phyloP scores from a whole-genome alignment of 1,140 invertebrate species.

The Brachionus koreanus region DNA sequence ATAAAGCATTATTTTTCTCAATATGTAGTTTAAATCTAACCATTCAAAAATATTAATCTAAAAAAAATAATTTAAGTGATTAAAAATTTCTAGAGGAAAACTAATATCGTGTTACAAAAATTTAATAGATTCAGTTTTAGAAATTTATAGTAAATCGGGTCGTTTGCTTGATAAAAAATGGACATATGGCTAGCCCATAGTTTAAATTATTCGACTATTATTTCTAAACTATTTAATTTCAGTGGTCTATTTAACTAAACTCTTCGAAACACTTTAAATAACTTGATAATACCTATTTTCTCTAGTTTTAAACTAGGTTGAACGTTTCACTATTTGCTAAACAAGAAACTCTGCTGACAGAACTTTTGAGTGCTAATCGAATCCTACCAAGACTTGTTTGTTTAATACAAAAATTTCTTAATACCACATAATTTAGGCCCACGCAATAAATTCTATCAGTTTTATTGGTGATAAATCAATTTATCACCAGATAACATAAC shows the following conservation, averaged over 20 bases:
- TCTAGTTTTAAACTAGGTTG: neutral
- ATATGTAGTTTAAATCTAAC: neutral
- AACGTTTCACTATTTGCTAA: neutral
- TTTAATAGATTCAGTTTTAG: neutral
- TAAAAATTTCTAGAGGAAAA: neutral
- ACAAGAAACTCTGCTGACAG: neutral
- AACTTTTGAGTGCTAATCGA: neutral
- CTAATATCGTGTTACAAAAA: neutral
- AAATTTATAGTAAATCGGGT: neutral
- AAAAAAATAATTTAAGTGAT: neutral
- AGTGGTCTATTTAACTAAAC: slow-evolving; percentile 22
- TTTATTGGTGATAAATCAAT: neutral
- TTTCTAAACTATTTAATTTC: slow-evolving; percentile 38
- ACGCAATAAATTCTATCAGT: neutral
- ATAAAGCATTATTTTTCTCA: neutral
- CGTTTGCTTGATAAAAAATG: slow-evolving; percentile 37
- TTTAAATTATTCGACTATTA: neutral
- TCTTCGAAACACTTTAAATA: slow-evolving; percentile 18
- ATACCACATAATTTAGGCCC: neutral
- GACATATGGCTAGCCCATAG: neutral
- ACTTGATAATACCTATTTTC: slow-evolving; percentile 24
- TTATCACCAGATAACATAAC: neutral
- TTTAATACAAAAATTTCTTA: neutral
- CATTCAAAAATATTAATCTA: neutral
- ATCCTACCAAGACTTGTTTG: neutral